Conservation (phyloP, 2,113 vertebrate genomes). For the Clarias gariepinus region DNA sequence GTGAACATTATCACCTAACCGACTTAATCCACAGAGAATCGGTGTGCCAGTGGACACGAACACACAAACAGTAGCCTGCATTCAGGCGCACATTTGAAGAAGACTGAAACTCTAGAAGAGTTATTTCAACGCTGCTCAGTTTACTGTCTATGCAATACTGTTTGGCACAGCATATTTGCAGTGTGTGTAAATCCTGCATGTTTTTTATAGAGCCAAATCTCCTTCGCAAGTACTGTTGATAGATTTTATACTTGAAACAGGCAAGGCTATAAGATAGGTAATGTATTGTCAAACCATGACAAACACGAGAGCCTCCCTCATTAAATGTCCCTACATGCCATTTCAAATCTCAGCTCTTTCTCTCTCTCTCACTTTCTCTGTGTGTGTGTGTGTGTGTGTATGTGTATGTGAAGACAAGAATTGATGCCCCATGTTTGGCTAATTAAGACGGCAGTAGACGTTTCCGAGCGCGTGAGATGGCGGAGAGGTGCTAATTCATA, state of each 20-base stretch:
- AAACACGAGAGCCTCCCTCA: constrained; percentile 68
- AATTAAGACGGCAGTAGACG: constrained; percentile 86
- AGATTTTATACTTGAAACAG: constrained; percentile 66
- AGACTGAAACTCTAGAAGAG: neutral
- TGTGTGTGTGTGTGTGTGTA: constrained; percentile 31
- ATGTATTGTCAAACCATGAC: constrained; percentile 66
- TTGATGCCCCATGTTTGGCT: constrained; percentile 73
- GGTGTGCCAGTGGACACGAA: neutral
- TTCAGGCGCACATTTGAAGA: neutral
- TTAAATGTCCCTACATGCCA: constrained; percentile 70
- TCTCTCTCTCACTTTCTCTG: constrained; percentile 25
- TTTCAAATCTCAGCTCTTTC: constrained; percentile 65
- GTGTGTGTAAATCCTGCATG: constrained; percentile 33
- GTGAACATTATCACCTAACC: neutral
- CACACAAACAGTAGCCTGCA: neutral
- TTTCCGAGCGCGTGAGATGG: constrained; percentile 75
- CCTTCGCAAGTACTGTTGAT: constrained; percentile 46
- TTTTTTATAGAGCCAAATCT: constrained; percentile 21
- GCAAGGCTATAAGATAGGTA: constrained; percentile 60
- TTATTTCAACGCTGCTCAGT: neutral
- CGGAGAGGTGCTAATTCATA: constrained; percentile 81
- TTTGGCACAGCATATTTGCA: constrained; percentile 18
- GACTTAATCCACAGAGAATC: neutral
- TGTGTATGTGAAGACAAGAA: constrained; percentile 58
- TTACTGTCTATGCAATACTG: constrained; percentile 8